These are phyloP conservation scores for Ornithoptera priamus DNA, from an alignment of 2,888 invertebrate species.

Conservation along the genomic window DNA sequence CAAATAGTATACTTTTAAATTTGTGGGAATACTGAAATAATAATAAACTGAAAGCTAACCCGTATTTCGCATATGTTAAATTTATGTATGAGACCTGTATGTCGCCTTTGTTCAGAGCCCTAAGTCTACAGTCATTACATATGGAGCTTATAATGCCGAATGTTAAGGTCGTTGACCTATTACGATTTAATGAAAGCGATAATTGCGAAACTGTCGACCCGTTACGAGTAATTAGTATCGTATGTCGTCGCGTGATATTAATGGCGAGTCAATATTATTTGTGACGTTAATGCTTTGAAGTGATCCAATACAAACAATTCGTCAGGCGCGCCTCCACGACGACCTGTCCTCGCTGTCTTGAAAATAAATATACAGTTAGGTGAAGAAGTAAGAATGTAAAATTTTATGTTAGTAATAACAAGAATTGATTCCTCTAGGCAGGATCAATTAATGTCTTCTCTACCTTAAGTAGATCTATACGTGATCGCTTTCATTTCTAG, in stretches of 20 bases:
- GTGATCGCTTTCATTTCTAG: no score
- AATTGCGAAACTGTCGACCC: constrained; percentile 21
- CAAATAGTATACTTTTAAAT: no score
- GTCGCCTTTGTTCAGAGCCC: no score
- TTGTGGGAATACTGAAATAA: no score
- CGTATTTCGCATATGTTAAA: no score
- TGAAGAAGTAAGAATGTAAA: not conserved
- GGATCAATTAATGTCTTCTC: no score
- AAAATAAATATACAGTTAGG: not conserved
- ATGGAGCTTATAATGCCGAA: no score
- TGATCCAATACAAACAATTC: constrained; percentile 36
- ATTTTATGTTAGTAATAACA: not conserved
- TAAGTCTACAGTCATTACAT: no score
- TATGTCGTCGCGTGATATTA: constrained; percentile 36
- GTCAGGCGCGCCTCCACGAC: not conserved
- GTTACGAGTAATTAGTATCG: constrained; percentile 35
- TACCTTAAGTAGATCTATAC: no score
- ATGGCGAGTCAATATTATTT: constrained; percentile 41
- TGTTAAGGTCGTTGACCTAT: constrained; percentile 18
- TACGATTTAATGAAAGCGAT: constrained; percentile 7
- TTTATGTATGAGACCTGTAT: no score
- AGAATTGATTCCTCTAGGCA: no score
- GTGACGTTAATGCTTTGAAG: constrained; percentile 37
- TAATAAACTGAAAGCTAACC: no score
- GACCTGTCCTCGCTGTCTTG: constrained; percentile 4